These are phyloP conservation scores for Drosophila auraria DNA, from an alignment of 1,140 invertebrate species.

Conservation along the genomic window DNA sequence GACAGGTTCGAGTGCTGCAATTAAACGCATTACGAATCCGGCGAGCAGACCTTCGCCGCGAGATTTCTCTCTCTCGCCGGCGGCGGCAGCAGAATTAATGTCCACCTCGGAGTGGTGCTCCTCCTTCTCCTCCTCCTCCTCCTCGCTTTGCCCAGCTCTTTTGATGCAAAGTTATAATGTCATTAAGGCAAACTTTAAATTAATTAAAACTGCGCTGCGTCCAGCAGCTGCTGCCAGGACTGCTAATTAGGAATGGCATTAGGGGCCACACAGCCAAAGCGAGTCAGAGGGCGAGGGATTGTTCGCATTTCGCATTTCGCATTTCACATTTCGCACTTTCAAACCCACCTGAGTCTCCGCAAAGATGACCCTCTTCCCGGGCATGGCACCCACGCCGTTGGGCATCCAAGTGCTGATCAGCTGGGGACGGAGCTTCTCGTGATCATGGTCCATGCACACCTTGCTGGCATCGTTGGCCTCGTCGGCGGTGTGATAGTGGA, in stretches of 20 bases:
- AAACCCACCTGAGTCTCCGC: conserved; percentile 93
- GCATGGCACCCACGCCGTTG: conserved; percentile 92
- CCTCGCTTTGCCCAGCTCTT: neutral
- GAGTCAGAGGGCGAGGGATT: too few relatives aligned
- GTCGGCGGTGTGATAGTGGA: conserved; percentile 86
- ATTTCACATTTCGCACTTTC: neutral
- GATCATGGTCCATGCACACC: conserved; percentile 94
- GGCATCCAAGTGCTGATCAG: conserved; percentile 94
- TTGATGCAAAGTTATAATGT: conserved; percentile 80
- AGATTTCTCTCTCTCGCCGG: neutral
- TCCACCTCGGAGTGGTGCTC: conserved; percentile 16
- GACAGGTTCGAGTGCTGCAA: conserved; percentile 65
- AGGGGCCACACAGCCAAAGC: conserved; percentile 1
- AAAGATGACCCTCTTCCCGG: conserved; percentile 93
- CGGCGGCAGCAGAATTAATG: conserved; percentile 54
- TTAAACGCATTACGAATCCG: conserved; percentile 64
- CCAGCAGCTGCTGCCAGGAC: conserved; percentile 68
- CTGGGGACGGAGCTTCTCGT: conserved; percentile 92
- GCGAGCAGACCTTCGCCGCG: conserved; percentile 12
- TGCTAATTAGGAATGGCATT: conserved; percentile 78
- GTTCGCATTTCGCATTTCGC: neutral
- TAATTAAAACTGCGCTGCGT: conserved; percentile 77
- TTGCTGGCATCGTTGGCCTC: conserved; percentile 85
- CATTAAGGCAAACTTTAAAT: conserved; percentile 82
- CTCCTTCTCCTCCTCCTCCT: neutral